These are phyloP conservation scores for Channa maculata DNA, from an alignment of 2,113 vertebrate species.

Conservation along the genomic window DNA sequence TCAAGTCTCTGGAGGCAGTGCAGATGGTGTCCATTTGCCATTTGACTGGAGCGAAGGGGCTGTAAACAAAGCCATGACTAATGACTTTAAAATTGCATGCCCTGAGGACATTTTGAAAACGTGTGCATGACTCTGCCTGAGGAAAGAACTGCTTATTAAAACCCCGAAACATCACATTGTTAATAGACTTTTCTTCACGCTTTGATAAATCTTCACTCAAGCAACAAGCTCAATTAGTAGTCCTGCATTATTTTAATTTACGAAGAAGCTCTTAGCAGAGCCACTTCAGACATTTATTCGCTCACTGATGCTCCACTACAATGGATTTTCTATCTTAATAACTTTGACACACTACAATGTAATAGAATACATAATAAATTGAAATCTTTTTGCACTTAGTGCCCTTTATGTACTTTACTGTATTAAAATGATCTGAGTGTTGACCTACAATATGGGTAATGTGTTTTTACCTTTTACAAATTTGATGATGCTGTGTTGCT, in stretches of 20 bases:
- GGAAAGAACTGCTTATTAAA: slow-evolving; percentile 5
- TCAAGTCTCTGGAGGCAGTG: background rate
- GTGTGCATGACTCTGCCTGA: background rate
- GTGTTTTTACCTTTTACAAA: background rate
- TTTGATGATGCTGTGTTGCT: background rate
- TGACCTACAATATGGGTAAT: background rate
- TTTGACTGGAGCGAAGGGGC: background rate
- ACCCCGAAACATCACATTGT: background rate
- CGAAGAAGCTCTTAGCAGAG: slow-evolving; percentile 19
- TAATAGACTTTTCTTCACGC: background rate
- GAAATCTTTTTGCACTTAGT: background rate
- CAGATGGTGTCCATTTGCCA: background rate
- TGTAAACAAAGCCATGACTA: slow-evolving; percentile 5
- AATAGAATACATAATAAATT: slow-evolving; percentile 2
- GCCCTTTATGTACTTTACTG: background rate
- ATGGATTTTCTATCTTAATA: slow-evolving; percentile 4
- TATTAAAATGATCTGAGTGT: background rate
- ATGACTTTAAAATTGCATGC: background rate
- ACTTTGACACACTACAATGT: background rate
- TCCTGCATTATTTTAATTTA: slow-evolving; percentile 20
- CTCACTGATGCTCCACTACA: background rate
- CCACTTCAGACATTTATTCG: background rate
- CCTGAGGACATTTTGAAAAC: background rate
- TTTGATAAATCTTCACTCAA: slow-evolving; percentile 11
- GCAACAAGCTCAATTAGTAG: slow-evolving; percentile 17